Evolutionary conservation across 2,113 vertebrate genomes (phyloP), one percentile per base, ranked within the genome.

Genomic region (Romanogobio albipinnatus): DNA sequence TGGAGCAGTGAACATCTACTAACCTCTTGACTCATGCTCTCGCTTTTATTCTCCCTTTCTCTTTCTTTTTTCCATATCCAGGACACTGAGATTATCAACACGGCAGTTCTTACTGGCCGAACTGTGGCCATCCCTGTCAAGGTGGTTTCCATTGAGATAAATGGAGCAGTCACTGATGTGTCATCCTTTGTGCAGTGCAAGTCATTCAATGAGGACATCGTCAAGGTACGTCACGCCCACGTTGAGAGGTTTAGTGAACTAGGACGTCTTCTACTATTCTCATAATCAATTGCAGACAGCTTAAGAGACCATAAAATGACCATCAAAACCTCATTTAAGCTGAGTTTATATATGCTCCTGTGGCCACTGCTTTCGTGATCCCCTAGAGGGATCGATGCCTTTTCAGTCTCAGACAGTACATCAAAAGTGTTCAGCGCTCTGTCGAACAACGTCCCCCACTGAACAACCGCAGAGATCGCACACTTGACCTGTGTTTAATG

Each of bases 11-110:
- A 53, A 64, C 56, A 82, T 58, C 33, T 62, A 19, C 47, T 47
- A 81, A 71, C 49, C 78, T 73, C 26, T 68, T 76, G 24, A 36
- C 53, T 64, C 76, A 59, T 29, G 11, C 51, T 49, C 24, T 39
- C 26, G 61, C 76, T 66, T 19, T 36, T 19, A 3, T 76, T 17
- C 74, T 68, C 59, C 51, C 24, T 26, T 29, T 58, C 39, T 61
- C 43, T 24, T 0, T 70, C 53, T 24, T 0, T 70, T 49, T 45
- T 84, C 76, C 36, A 24, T 81, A 59, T 82, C 11, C 78, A 99
- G 98, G 98, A 99, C 91, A 99, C 97, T 0, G 98, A 99, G 90
- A 99, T 99, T 86, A 99, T 99, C 94, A 99, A 99, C 91, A 99
- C 98, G 0, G 98, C 98, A 87, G 96, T 99, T 89, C 94, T 99